Percentiles rank a stretch among this genome's conserved stretches.
Conservation (phyloP, 2,113 vertebrate species). For the Mustela nigripes region DNA sequence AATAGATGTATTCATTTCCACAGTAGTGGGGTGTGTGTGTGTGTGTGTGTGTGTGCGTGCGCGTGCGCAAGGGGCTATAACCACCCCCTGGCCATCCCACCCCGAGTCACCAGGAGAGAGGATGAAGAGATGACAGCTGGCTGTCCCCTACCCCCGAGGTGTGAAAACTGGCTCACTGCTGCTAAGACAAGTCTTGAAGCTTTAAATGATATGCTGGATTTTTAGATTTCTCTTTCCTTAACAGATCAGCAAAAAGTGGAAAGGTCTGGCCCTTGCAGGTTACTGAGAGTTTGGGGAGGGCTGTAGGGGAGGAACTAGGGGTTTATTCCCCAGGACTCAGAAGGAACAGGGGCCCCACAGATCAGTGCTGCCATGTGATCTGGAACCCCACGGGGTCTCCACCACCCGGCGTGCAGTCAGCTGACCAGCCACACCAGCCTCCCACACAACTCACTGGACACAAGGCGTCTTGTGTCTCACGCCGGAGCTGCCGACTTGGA, state of each 20-base stretch:
- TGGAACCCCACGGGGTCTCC: background rate
- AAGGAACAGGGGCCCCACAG: background rate
- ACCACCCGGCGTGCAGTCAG: fast-evolving
- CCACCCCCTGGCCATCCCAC: background rate
- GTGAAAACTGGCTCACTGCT: background rate
- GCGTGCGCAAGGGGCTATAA: background rate
- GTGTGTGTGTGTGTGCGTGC: no score
- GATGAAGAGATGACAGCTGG: background rate
- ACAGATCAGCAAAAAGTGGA: background rate
- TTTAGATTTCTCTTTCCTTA: background rate
- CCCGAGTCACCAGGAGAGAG: background rate
- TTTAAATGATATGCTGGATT: background rate
- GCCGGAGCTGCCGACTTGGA: fast-evolving
- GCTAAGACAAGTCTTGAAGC: background rate
- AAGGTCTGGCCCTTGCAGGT: background rate
- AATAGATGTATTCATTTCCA: background rate
- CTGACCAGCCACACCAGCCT: fast-evolving
- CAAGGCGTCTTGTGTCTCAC: fast-evolving
- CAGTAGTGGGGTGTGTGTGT: no score
- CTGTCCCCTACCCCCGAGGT: background rate
- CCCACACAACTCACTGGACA: fast-evolving
- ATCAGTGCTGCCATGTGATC: background rate
- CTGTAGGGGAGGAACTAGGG: no score
- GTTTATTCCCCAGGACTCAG: background rate
- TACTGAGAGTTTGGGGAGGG: background rate